Percentiles rank a stretch among this genome's conserved stretches.
Evolutionary conservation across 2,113 vertebrate genomes (phyloP).

Genomic region (Cryptomyrus ogoouensis): DNA sequence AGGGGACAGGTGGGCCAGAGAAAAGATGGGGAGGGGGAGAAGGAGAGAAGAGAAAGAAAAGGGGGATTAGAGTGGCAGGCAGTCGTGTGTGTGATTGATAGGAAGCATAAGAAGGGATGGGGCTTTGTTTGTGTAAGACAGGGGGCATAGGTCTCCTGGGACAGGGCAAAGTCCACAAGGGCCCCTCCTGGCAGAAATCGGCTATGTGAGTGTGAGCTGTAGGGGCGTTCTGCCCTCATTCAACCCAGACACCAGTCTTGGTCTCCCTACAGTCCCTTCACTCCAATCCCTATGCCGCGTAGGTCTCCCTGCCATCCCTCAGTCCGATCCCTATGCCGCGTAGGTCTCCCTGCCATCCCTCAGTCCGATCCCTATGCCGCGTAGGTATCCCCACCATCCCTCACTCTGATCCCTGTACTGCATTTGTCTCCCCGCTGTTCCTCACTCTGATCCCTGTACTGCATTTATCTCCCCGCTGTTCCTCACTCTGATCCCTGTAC

Average conservation of each 20-base stretch:
- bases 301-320: neutral
- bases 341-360: neutral
- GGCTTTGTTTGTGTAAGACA: neutral
- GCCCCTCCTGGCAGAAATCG: neutral
- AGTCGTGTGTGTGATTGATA: constrained; percentile 24
- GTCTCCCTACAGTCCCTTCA: neutral
- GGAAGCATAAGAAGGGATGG: neutral
- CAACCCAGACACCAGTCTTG: neutral
- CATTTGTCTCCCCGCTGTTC: neutral
- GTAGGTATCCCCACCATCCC: neutral
- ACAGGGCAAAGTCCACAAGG: neutral
- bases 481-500: too few relatives aligned
- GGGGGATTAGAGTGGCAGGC: neutral
- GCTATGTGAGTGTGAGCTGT: neutral
- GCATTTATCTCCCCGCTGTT: neutral
- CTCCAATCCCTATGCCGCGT: too few relatives aligned
- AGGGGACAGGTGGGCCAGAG: constrained; percentile 19
- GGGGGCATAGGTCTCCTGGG: neutral
- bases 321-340: neutral
- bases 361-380: too few relatives aligned
- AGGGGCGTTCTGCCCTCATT: neutral
- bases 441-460: too few relatives aligned
- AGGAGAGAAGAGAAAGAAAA: neutral
- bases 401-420: neutral
- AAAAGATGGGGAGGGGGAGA: neutral